Evolutionary conservation across 2,888 invertebrate genomes (phyloP).

Genomic region (Cephus rjabovi): DNA sequence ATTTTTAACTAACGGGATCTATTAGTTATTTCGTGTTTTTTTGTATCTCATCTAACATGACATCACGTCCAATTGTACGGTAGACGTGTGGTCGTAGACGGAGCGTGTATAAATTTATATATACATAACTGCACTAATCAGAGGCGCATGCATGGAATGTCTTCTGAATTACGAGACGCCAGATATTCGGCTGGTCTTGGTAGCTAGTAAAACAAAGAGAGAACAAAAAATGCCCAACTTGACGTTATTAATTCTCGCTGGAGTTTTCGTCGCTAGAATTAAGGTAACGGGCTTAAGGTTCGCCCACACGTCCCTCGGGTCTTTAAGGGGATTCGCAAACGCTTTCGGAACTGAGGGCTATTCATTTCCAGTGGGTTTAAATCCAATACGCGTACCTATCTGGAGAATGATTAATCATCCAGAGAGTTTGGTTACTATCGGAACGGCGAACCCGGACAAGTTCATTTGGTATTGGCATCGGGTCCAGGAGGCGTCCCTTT

Average conservation of each 20-base stretch:
- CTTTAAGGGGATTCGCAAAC: background rate
- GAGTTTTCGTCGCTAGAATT: background rate
- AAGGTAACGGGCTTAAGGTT: background rate
- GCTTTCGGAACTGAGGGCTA: background rate
- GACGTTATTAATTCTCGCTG: background rate
- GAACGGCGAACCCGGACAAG: background rate
- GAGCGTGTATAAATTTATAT: too few species aligned
- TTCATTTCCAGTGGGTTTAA: background rate
- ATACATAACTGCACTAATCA: too few species aligned
- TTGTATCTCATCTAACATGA: too few species aligned
- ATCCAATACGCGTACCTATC: constrained; percentile 2
- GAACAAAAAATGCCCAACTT: too few species aligned
- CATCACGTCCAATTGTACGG: too few species aligned
- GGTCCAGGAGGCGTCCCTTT: background rate
- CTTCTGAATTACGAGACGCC: too few species aligned
- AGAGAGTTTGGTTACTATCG: background rate
- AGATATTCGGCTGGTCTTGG: too few species aligned
- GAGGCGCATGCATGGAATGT: too few species aligned
- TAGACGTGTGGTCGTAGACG: too few species aligned
- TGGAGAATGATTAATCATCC: background rate
- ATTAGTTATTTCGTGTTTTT: too few species aligned
- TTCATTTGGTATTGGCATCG: background rate
- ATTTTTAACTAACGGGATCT: too few species aligned
- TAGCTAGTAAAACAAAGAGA: too few species aligned
- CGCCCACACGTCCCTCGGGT: background rate